These are phyloP conservation scores for Polyommatus icarus DNA, from an alignment of 2,888 invertebrate genomes.

Conservation along the genomic window DNA sequence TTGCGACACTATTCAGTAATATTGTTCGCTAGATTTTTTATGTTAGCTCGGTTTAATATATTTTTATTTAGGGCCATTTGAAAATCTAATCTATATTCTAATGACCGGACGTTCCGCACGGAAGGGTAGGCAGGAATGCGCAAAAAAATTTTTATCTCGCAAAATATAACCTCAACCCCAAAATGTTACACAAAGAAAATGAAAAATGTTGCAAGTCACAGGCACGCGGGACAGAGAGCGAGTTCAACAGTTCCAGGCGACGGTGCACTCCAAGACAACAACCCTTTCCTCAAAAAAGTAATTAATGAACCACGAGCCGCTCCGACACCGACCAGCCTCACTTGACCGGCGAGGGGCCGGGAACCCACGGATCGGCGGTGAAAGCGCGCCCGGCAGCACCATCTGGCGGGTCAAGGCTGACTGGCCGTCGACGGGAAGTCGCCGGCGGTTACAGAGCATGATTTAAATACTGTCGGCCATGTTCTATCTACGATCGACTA, in stretches of 20 bases:
- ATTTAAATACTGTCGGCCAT: slow-evolving; percentile 69
- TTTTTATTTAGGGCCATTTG: neutral
- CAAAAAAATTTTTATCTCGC: neutral
- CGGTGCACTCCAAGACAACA: slow-evolving; percentile 35
- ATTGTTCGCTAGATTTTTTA: neutral
- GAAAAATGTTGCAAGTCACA: slow-evolving; percentile 29
- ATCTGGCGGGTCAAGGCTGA: slow-evolving; percentile 47
- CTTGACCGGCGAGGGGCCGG: slow-evolving; percentile 43
- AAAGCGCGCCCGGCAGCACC: slow-evolving; percentile 38
- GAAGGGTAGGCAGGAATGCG: neutral
- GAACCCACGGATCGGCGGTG: slow-evolving; percentile 38
- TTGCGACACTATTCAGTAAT: neutral
- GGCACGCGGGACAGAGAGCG: neutral
- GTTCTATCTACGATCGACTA: slow-evolving; percentile 70
- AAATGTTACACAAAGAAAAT: slow-evolving; percentile 23
- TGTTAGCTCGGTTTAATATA: no score
- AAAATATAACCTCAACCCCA: neutral
- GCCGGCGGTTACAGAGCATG: slow-evolving; percentile 53
- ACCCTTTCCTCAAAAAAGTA: slow-evolving; percentile 61
- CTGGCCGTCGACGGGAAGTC: slow-evolving; percentile 54
- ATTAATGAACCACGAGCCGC: slow-evolving; percentile 62
- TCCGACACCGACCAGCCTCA: slow-evolving; percentile 47
- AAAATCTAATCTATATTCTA: neutral
- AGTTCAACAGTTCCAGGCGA: slow-evolving; percentile 15
- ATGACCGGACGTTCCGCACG: neutral